Evolutionary conservation across 2,797 vertebrate genomes (phyloP), one percentile per base, ranked within the genome.

Genomic region (Neosilurus mollespiculum): DNA sequence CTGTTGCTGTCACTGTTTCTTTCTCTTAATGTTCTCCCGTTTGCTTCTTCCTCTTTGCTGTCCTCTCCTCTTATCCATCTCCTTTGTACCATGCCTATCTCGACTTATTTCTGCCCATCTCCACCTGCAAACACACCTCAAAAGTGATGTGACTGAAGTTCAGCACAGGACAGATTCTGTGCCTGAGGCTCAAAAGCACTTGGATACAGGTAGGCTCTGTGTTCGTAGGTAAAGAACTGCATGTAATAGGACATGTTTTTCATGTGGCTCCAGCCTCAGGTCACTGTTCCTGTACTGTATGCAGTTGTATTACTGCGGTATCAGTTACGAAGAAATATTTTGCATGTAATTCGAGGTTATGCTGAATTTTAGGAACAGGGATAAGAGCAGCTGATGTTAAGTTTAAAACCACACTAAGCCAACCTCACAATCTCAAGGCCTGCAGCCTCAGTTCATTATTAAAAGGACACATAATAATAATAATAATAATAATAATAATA

Each of bases 161-260:
- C n/a, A n/a, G n/a, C n/a, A n/a, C n/a, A n/a, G n/a, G n/a, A n/a
- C n/a, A n/a, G n/a, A n/a, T n/a, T n/a, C n/a, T n/a, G n/a, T n/a
- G n/a, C n/a, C n/a, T n/a, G n/a, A n/a, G n/a, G n/a, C 30, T 24
- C 24, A 72, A 22, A 2, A 49, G 37, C 20, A 70, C 1, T n/a
- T 70, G 22, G 1, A 71, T 51, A 71, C n/a, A 24, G 7, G 43
- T 12, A 51, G 2, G 26, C 43, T 70, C 18, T 71, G 37, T 71
- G 14, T 14, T 15, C 6, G 10, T 22, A 4, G 20, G 11, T 5
- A 49, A 4, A 4, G 5, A 7, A 16, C 1, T 7, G 0, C 0
- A 51, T 6, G 69, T 11, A 71, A n/a, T 8, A 14, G 5, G 5
- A 5, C 10, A 24, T 71, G 69, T 69, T 69, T 69, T 69, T 16